Evolutionary conservation across 2,888 invertebrate genomes (phyloP).

Genomic region (Deroplatys truncata): DNA sequence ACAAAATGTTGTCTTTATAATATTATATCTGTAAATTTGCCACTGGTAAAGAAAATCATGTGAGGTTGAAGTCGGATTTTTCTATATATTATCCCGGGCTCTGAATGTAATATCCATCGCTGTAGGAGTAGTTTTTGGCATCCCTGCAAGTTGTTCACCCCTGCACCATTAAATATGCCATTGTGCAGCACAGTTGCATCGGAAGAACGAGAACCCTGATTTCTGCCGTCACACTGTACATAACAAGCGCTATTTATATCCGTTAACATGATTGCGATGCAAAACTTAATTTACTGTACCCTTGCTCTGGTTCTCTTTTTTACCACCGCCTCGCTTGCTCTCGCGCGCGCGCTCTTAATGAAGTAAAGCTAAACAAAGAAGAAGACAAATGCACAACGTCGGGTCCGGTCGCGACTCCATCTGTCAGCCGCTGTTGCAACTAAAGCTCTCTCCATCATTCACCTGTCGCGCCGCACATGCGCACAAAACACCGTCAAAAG

Average conservation of each 20-base stretch:
- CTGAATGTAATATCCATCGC: too few relatives aligned
- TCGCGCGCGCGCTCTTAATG: neutral
- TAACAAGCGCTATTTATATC: neutral
- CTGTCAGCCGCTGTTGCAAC: constrained; percentile 11
- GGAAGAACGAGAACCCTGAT: neutral
- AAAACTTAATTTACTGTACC: neutral
- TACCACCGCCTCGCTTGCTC: neutral
- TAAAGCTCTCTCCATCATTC: neutral
- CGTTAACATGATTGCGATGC: neutral
- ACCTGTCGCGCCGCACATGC: neutral
- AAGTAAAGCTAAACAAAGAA: neutral
- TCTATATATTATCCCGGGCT: too few relatives aligned
- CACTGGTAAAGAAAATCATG: too few relatives aligned
- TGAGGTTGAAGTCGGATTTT: too few relatives aligned
- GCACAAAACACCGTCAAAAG: neutral
- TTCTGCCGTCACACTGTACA: neutral
- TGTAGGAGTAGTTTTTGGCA: too few relatives aligned
- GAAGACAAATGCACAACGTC: constrained; percentile 4
- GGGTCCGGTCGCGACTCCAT: neutral
- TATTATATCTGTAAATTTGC: too few relatives aligned
- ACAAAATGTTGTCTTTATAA: too few relatives aligned
- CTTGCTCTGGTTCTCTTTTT: neutral
- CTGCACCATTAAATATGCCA: too few relatives aligned
- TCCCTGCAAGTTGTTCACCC: too few relatives aligned
- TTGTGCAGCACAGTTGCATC: too few relatives aligned